Percentiles rank a stretch among this genome's conserved stretches.
Conservation (phyloP, 2,113 vertebrate species). For the Nannospalax galili region DNA sequence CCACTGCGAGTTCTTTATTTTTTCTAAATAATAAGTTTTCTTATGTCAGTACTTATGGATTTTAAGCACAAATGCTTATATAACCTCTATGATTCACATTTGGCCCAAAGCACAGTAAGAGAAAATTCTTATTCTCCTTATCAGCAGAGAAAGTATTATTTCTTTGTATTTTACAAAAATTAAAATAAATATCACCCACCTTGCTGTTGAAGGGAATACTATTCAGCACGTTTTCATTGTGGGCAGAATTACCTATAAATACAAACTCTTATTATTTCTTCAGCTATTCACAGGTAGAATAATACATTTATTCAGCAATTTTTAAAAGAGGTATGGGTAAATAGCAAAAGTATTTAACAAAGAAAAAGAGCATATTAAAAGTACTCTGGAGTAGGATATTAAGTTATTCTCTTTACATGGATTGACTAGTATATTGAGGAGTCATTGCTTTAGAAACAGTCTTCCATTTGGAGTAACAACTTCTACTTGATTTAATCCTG, state of each 20-base stretch:
- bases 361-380: background rate
- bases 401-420: background rate
- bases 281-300: background rate
- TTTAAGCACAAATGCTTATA: background rate
- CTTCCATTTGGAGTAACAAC: background rate
- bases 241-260: slow-evolving; percentile 61
- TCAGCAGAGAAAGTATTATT: background rate
- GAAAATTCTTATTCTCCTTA: background rate
- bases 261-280: slow-evolving; percentile 34
- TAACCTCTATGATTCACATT: slow-evolving; percentile 36
- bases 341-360: background rate
- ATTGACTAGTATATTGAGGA: background rate
- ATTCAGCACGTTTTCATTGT: slow-evolving; percentile 54
- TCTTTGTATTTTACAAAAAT: slow-evolving; percentile 42
- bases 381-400: background rate
- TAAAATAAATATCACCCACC: slow-evolving; percentile 42
- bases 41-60: background rate
- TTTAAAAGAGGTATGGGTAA: background rate
- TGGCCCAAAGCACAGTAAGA: slow-evolving; percentile 1
- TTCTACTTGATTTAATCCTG: background rate
- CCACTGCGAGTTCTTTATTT: slow-evolving; percentile 8
- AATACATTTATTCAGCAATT: background rate
- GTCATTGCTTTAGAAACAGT: background rate
- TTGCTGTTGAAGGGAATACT: slow-evolving; percentile 51
- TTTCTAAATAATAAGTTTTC: slow-evolving; percentile 27